Conservation (phyloP, 2,113 vertebrate species). For the Anseranas semipalmata region DNA sequence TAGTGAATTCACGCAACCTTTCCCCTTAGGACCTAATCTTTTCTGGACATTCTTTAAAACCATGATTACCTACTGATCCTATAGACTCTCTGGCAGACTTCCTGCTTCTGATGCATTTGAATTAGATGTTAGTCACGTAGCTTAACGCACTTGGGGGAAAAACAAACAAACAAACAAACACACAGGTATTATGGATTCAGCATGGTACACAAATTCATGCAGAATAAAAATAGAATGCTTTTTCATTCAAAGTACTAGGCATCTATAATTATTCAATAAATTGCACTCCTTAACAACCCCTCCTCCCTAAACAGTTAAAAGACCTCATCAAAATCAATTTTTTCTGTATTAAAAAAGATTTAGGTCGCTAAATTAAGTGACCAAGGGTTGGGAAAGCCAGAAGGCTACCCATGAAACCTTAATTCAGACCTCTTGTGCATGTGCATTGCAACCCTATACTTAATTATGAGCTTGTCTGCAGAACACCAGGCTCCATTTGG, state of each 20-base stretch:
- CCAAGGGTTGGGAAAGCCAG: background rate
- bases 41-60: background rate
- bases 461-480: slow-evolving; percentile 3
- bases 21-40: background rate
- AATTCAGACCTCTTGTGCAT: background rate
- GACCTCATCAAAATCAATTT: background rate
- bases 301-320: background rate
- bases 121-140: background rate
- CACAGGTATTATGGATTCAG: background rate
- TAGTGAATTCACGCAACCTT: background rate
- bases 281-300: background rate
- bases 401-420: background rate
- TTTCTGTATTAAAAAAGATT: background rate
- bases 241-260: background rate
- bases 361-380: slow-evolving; percentile 7
- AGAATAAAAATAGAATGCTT: background rate
- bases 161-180: background rate
- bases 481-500: background rate
- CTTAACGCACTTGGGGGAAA: background rate
- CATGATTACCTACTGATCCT: background rate
- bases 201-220: background rate
- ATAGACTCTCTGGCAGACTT: background rate
- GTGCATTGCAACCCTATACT: background rate
- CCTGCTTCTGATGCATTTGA: background rate
- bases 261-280: background rate